Conservation (phyloP, 2,797 vertebrate genomes). For the Uromys caudimaculatus region DNA sequence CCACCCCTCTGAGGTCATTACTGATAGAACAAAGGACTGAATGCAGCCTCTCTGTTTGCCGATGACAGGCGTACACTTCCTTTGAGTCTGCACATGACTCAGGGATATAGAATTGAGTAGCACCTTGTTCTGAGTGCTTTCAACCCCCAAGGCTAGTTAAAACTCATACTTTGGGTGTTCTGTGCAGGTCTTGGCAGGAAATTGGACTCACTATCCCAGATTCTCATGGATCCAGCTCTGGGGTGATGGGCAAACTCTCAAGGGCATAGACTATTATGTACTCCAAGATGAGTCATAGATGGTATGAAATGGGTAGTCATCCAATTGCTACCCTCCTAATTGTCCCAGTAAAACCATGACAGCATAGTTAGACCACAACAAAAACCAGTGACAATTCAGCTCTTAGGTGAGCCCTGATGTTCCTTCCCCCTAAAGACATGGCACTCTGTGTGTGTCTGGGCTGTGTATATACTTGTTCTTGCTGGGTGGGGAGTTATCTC, state of each 20-base stretch:
- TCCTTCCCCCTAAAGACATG: not conserved
- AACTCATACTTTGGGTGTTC: not conserved
- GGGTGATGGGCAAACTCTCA: not conserved
- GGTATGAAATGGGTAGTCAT: not conserved
- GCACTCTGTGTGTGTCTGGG: not conserved
- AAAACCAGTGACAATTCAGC: not conserved
- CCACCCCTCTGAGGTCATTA: not conserved
- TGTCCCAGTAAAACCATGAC: not conserved
- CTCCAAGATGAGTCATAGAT: not conserved
- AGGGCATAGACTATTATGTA: not conserved
- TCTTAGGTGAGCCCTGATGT: not conserved
- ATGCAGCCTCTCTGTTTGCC: not conserved
- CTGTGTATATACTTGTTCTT: not conserved
- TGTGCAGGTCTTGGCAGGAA: not conserved
- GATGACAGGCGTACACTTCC: not conserved
- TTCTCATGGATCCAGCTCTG: not conserved
- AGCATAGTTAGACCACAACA: not conserved
- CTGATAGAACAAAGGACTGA: not conserved
- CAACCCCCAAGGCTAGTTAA: fast-evolving
- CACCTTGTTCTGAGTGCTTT: not conserved
- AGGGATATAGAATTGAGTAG: not conserved
- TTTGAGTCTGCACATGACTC: fast-evolving
- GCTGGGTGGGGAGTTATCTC: too few species aligned
- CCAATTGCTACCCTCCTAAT: not conserved
- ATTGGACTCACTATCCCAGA: not conserved